These are phyloP conservation scores for Eilema caniola DNA, from an alignment of 2,888 invertebrate genomes.

Conservation along the genomic window DNA sequence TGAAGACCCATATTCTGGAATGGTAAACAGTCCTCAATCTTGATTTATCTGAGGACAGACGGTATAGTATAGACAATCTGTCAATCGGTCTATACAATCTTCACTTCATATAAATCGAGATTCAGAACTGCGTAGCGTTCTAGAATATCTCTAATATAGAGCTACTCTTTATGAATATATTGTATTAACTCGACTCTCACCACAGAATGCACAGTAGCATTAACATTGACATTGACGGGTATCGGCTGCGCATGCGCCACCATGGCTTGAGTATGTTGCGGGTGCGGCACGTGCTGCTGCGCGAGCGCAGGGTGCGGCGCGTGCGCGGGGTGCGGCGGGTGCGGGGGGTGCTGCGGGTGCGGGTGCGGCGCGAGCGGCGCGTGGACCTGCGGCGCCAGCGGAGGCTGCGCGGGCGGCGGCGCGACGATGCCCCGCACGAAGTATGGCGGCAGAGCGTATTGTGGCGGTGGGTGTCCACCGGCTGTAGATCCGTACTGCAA, in stretches of 20 bases:
- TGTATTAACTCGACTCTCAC: too few species aligned
- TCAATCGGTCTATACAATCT: too few species aligned
- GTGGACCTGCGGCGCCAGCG: conserved; percentile 15
- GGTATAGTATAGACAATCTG: too few species aligned
- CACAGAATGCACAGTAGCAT: conserved; percentile 61
- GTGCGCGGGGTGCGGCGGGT: conserved; percentile 62
- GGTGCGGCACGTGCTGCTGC: conserved; percentile 51
- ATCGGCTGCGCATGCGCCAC: conserved; percentile 57
- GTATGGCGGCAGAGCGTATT: conserved; percentile 86
- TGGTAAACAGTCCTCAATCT: too few species aligned
- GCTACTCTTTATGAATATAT: too few species aligned
- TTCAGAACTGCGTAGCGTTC: too few species aligned
- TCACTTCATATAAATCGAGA: too few species aligned
- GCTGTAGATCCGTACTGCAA: conserved; percentile 76
- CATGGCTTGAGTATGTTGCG: conserved; percentile 41
- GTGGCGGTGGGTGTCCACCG: conserved; percentile 82
- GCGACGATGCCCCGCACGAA: conserved; percentile 79
- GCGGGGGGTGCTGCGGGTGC: conserved; percentile 52
- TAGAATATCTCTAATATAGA: too few species aligned
- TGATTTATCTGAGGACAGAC: too few species aligned
- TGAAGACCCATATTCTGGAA: too few species aligned
- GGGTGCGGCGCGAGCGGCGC: neutral
- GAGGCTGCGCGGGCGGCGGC: conserved; percentile 48
- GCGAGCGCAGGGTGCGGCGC: conserved; percentile 66
- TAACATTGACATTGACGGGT: conserved; percentile 59